Evolutionary conservation across 2,113 vertebrate genomes (phyloP), one percentile per base, ranked within the genome.

Genomic region (Cricetomys ansorgei): DNA sequence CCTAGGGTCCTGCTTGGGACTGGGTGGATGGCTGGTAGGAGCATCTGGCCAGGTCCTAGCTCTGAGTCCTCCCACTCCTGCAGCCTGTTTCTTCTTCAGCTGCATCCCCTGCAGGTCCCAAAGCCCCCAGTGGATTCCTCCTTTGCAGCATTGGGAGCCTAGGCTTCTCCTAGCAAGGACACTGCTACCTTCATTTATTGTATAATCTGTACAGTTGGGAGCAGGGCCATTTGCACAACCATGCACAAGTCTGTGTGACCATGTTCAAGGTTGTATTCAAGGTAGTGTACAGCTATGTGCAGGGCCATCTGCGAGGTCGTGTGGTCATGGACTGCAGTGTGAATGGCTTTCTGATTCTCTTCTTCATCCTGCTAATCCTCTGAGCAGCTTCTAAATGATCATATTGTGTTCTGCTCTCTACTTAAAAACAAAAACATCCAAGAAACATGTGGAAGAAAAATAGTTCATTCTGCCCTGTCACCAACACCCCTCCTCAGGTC

Each of bases 61-160:
- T 23, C 12, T 2, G n/a, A 31, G 43, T 5, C 5, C 37, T 11
- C 15, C 25, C n/a, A 11, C 19, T 31, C 7, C 7, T 70, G 23
- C 6, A 53, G 55, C 15, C 53, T 31, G 2, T n/a, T 31, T 73
- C 31, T 67, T 13, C n/a, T 69, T n/a, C 21, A 69, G 84, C 31
- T 37, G 17, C 31, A 70, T 75, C 62, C 17, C 69, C 29, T 7
- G 9, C 29, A 48, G 27, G 12, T 55, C 29, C 79, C 27, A 31
- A 23, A 7, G 34, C 23, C 34, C 21, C 9, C 34, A 12, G 12
- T 15, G 37, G 1, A 13, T 16, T 5, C 0, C 11, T 45, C 11
- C 40, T 59, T 15, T 23, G 55, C 29, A 43, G 19, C 59, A 13
- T 11, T 34, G 62, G n/a, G 23, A 16, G 1, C n/a, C 25, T 40